phyloP scores from a whole-genome alignment of 35 echinoderm and acorn worm species.

The Acanthaster planci region DNA sequence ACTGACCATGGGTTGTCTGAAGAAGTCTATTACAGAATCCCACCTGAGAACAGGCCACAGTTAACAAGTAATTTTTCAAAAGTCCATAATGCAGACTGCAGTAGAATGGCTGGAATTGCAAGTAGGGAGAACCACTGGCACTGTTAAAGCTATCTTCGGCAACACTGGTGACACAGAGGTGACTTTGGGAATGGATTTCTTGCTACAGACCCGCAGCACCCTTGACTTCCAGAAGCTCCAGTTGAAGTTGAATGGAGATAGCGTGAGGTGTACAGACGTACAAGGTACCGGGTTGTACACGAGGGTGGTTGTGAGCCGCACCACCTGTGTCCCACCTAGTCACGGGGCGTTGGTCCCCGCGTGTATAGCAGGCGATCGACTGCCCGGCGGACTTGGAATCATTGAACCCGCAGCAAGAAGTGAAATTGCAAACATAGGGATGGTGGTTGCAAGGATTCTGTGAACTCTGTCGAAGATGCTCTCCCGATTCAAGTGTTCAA shows the following conservation, averaged over 20 bases:
- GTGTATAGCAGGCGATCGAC: too few relatives aligned
- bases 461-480: neutral
- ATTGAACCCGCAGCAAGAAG: neutral
- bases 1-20: too few relatives aligned
- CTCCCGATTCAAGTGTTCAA: neutral
- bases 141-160: neutral
- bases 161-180: neutral
- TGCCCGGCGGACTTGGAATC: neutral
- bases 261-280: neutral
- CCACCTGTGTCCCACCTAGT: neutral
- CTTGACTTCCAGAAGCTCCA: neutral
- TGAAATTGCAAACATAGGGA: neutral
- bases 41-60: too few relatives aligned
- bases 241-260: neutral
- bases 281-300: neutral
- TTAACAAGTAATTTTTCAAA: too few relatives aligned
- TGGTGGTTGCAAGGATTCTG: neutral
- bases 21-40: too few relatives aligned
- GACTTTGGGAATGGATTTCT: constrained; percentile 4
- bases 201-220: neutral
- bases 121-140: neutral
- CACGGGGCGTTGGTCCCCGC: neutral
- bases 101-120: neutral
- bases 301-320: neutral
- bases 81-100: neutral